Evolutionary conservation across 2,113 vertebrate genomes (phyloP), one percentile per base, ranked within the genome.

Genomic region (Pteruthius melanotis): DNA sequence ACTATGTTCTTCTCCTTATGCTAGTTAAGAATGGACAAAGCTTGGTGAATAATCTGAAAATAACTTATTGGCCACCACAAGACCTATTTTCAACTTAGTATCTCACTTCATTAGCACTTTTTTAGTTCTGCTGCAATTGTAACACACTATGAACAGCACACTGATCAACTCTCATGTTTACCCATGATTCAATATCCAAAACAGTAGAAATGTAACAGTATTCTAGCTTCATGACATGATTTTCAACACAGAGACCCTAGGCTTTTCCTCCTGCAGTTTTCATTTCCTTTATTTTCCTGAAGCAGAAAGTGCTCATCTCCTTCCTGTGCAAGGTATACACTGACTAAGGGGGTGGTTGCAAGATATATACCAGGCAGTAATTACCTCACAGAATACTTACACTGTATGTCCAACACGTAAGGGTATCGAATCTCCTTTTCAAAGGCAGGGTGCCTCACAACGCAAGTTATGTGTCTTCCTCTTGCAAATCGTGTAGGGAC

Each of bases 361-460:
- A 40, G 14, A 77, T 5, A 49, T 0, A 33, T 2, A 68, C 10
- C 5, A 74, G 54, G n/a, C 11, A 69, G 8, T 37, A 65, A 40
- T 15, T 53, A 65, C 50, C 50, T 72, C 70, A 39, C 9, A 69
- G 45, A 77, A 89, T 95, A 99, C 99, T 99, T 98, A 99, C 99
- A 99, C 54, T 99, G 98, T 95, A 99, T 98, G 87, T 99, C 99
- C 88, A 99, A 95, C 30, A 96, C 83, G n/a, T 98, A 98, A 49
- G 98, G 98, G 24, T 98, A 98, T 64, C 99, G 98, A 44, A 99
- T 97, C 69, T 99, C 99, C 27, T 98, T 98, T 63, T 98, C 98
- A 96, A 99, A 98, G 64, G 99, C 98, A 12, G 99, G 99, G 95
- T 99, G 99, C 81, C 97, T 98, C 85, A 99, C 99, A 87, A 99